Evolutionary conservation across 2,888 invertebrate species (phyloP).

Genomic region (Machimus rusticus): DNA sequence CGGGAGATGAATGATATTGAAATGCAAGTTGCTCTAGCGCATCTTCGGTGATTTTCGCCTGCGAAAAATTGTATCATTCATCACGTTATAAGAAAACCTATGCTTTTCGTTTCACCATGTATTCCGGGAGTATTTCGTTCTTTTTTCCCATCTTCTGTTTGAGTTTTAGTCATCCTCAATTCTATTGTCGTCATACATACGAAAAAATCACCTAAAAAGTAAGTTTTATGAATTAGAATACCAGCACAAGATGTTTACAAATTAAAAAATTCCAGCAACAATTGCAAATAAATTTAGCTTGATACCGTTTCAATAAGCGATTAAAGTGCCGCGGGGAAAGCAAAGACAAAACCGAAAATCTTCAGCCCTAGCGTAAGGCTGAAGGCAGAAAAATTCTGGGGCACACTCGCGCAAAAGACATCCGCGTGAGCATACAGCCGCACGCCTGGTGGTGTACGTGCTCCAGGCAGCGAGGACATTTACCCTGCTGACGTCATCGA

Average conservation of each 20-base stretch:
- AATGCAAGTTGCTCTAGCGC: no score
- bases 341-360: neutral
- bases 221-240: neutral
- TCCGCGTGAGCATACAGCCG: conserved; percentile 15
- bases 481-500: conserved; percentile 55
- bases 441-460: conserved; percentile 47
- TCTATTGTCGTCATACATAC: no score
- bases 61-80: no score
- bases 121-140: no score
- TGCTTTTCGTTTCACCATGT: no score
- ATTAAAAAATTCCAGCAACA: neutral
- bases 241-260: no score
- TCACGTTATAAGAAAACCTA: no score
- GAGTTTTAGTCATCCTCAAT: no score
- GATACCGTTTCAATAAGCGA: neutral
- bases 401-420: conserved; percentile 36
- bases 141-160: no score
- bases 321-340: neutral
- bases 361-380: neutral
- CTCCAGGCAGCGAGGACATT: conserved; percentile 52
- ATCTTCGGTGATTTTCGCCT: no score
- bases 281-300: no score
- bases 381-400: neutral
- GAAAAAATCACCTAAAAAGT: neutral
- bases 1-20: no score